Evolutionary conservation across 2,888 invertebrate genomes (phyloP), one percentile per base, ranked within the genome.

Genomic region (Macrophya annulata): DNA sequence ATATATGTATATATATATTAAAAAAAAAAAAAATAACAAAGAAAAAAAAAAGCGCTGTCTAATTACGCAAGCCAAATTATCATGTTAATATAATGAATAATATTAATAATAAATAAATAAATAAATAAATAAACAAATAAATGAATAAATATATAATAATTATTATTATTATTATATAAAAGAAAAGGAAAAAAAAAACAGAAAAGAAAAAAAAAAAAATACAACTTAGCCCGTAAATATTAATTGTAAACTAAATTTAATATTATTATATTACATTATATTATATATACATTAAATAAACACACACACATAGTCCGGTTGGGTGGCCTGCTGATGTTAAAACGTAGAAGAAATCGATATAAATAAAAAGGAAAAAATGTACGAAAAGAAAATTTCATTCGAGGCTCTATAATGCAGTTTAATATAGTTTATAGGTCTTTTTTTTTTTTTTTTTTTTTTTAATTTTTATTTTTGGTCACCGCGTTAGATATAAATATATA

Each of bases 81-180:
- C 85, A 85, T 85, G 85, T 85, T 85, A 74, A 85, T 85, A 79
- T 77, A 48, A 76, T 77, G 25, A 81, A 81, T 81, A 91, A 92
- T 88, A 86, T 84, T 62, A 87, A 88, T 59, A 90, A 68, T 76
- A 40, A 21, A 68, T 72, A 82, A 48, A 77, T 51, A 51, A 51
- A 10, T 3, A 37, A 59, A 21, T 0, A 65, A 17, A 31, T 21
- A 43, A 59, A 77, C 77, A 65, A 48, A 45, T 31, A 37, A 40
- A 59, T 81, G 43, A 59, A 45, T 91, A 92, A 88, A 86, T 84
- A 43, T 87, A 88, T 59, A 90, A 68, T 71, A 40, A 55, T 72
- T 43, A 48, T 62, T 31, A 76, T 21, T 21, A 72, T 43, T 40
- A 40, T 71, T 8, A 71, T 40, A 40, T 71, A 17, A 71, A 71